Evolutionary conservation across 2,888 invertebrate species (phyloP), one percentile per base, ranked within the genome.

Genomic region (Harpagoxenus sublaevis): DNA sequence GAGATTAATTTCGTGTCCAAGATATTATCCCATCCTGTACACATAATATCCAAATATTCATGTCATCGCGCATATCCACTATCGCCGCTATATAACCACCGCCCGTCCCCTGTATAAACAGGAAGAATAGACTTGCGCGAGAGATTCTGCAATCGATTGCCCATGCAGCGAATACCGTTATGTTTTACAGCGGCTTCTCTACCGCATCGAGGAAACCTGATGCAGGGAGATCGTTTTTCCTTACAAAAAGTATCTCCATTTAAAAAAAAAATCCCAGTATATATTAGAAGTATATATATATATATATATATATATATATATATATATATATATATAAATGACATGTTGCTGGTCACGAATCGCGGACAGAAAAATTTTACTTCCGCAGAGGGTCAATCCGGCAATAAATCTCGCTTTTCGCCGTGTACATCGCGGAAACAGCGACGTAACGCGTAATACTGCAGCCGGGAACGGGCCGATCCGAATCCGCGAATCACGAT

Each of bases 1-100:
- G 55, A 31, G 57, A 78, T 78, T 78, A 78, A 78, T 78, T 78
- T 78, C 45, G 31, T 57, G 45, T 78, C 15, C 78, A 78, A 78
- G 68, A 78, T 78, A 68, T 57, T 78, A 78, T 78, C 78, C 66
- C 55, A n/a, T 78, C 45, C 78, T 78, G 78, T 68, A 78, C 55
- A 78, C 55, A 78, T 53, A 65, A 45, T 78, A 57, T 68, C 68
- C 78, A 78, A 78, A 78, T 78, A 78, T 68, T 66, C 78, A 31
- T 68, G 78, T 68, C 68, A 68, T 78, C 78, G 45, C 78, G 45
- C 55, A 35, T 78, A 42, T 66, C 28, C 31, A 68, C 55, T 45
- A 55, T 31, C 31, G 35, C 35, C 35, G 35, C 35, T 4, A 4
- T 35, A 18, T 78, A 68, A 68, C 68, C 57, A 15, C 31, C 55